Percentiles rank a stretch among this genome's conserved stretches.
phyloP scores from a whole-genome alignment of 1,140 invertebrate genomes.

The Drosophila dunni region DNA sequence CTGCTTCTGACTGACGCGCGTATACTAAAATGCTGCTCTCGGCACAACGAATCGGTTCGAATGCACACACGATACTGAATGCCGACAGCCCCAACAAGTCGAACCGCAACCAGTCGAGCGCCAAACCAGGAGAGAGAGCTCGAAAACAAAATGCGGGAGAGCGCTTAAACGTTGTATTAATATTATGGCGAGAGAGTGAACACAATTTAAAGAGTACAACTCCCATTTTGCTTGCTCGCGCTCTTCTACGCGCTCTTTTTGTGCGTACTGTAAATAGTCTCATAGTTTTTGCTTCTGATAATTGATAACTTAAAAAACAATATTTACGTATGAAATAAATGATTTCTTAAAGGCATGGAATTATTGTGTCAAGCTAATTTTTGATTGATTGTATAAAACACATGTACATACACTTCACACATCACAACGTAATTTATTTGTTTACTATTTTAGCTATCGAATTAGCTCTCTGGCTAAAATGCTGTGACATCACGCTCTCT shows the following conservation, averaged over 20 bases:
- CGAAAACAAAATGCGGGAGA: conserved; percentile 13
- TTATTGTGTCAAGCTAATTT: background rate
- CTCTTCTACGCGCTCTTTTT: conserved; percentile 4
- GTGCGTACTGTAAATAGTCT: conserved; percentile 14
- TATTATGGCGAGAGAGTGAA: conserved; percentile 17
- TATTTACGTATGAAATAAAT: background rate
- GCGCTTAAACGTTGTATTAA: conserved; percentile 11
- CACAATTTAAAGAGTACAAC: conserved; percentile 2
- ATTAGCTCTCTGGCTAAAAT: background rate
- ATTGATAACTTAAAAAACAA: conserved; percentile 16
- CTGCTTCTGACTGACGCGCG: conserved; percentile 30
- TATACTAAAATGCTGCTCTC: conserved; percentile 29
- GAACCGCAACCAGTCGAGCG: conserved; percentile 19
- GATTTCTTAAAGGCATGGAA: background rate
- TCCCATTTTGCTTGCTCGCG: background rate
- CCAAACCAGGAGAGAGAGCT: conserved; percentile 19
- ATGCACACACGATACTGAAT: conserved; percentile 50
- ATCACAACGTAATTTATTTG: background rate
- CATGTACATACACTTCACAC: background rate
- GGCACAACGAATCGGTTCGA: conserved; percentile 54
- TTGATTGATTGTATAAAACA: background rate
- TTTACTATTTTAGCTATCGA: conserved; percentile 3
- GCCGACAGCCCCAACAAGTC: conserved; percentile 31
- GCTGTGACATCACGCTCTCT: conserved; percentile 22
- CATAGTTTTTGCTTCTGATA: conserved; percentile 19